Conservation (phyloP, 1,140 invertebrate genomes). For the Adoxophyes honmai region DNA sequence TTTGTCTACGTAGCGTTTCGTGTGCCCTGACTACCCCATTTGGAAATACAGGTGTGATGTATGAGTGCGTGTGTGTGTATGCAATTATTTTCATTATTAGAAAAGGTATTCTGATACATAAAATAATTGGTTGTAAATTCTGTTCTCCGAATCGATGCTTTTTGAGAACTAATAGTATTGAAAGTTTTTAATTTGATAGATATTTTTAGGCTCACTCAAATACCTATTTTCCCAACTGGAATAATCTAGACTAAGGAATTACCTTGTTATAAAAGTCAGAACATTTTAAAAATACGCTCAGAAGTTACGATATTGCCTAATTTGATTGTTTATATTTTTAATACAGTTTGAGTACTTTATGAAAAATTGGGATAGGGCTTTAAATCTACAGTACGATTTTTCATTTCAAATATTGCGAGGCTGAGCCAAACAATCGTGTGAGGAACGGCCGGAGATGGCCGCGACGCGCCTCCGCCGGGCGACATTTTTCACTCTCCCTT, state of each 20-base stretch:
- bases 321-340: too few relatives aligned
- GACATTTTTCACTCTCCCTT: slow-evolving; percentile 41
- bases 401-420: background rate
- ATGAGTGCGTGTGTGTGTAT: too few relatives aligned
- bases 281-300: too few relatives aligned
- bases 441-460: slow-evolving; percentile 29
- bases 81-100: background rate
- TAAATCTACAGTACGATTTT: too few relatives aligned
- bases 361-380: too few relatives aligned
- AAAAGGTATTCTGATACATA: background rate
- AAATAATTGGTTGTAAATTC: background rate
- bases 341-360: too few relatives aligned
- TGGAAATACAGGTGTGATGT: too few relatives aligned
- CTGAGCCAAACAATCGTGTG: slow-evolving; percentile 28
- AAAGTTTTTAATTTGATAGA: background rate
- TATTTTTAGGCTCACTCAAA: background rate
- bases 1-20: too few relatives aligned
- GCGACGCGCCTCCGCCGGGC: slow-evolving; percentile 18
- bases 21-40: too few relatives aligned
- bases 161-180: background rate
- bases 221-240: too few relatives aligned
- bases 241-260: background rate
- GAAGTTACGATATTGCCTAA: too few relatives aligned
- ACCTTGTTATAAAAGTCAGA: too few relatives aligned
- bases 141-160: background rate